These are phyloP conservation scores for Drosophila nr. fundita DNA, from an alignment of 2,888 invertebrate genomes.

Conservation along the genomic window DNA sequence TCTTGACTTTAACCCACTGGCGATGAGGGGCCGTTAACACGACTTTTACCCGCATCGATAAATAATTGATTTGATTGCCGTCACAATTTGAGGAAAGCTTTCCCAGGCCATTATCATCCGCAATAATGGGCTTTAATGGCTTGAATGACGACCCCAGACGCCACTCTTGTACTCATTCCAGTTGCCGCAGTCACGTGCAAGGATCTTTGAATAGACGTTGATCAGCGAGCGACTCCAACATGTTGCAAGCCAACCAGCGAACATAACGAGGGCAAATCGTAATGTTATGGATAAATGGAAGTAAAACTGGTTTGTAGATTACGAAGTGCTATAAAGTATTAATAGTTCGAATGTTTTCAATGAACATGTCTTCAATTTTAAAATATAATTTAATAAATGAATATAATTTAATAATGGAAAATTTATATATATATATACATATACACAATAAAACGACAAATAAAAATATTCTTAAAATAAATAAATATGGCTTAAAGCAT, in stretches of 20 bases:
- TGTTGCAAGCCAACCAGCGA: slow-evolving; percentile 36
- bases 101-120: slow-evolving; percentile 53
- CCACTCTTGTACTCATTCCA: slow-evolving; percentile 12
- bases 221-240: slow-evolving; percentile 43
- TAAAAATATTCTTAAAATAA: neutral
- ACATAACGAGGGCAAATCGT: slow-evolving; percentile 22
- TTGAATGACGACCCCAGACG: slow-evolving; percentile 27
- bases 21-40: slow-evolving; percentile 53
- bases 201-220: slow-evolving; percentile 40
- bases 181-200: slow-evolving; percentile 38
- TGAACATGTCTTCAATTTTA: neutral
- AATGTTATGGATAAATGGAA: neutral
- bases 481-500: too few species aligned
- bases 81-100: slow-evolving; percentile 65
- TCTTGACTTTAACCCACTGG: slow-evolving; percentile 53
- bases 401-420: neutral
- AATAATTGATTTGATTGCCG: slow-evolving; percentile 77
- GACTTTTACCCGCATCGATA: slow-evolving; percentile 67
- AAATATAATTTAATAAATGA: neutral
- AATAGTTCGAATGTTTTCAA: neutral
- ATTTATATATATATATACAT: neutral
- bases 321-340: neutral
- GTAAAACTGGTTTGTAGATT: neutral
- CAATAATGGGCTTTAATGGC: slow-evolving; percentile 55
- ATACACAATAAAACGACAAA: neutral